phyloP scores from a whole-genome alignment of 2,113 vertebrate species.

The Mastomys natalensis region DNA sequence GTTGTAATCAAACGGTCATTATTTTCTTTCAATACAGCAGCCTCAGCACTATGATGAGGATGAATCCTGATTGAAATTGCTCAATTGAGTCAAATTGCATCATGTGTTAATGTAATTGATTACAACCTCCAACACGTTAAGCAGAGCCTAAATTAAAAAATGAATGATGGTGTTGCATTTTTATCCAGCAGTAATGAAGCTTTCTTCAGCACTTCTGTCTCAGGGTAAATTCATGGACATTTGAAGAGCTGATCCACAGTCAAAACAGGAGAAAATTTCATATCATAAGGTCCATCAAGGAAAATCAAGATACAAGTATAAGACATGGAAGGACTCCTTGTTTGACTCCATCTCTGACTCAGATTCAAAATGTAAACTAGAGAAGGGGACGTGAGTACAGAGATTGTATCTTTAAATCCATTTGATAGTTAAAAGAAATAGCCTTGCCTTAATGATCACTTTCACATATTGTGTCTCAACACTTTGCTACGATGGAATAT shows the following conservation, averaged over 20 bases:
- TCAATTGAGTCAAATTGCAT: slow-evolving; percentile 82
- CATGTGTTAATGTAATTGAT: slow-evolving; percentile 83
- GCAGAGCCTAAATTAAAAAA: slow-evolving; percentile 82
- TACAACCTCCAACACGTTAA: slow-evolving; percentile 76
- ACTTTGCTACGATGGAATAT: background rate
- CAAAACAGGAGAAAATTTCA: background rate
- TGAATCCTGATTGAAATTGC: slow-evolving; percentile 81
- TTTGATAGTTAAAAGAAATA: background rate
- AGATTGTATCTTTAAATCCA: background rate
- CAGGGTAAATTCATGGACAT: slow-evolving; percentile 69
- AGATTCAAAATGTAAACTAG: background rate
- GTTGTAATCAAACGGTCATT: slow-evolving; percentile 77
- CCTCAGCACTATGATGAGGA: slow-evolving; percentile 77
- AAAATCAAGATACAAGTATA: background rate
- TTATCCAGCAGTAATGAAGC: slow-evolving; percentile 73
- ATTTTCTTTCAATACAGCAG: slow-evolving; percentile 78
- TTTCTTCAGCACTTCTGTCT: slow-evolving; percentile 77
- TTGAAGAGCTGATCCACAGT: slow-evolving; percentile 69
- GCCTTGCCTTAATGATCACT: background rate
- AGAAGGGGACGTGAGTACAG: background rate
- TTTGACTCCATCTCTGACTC: background rate
- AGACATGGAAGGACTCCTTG: background rate
- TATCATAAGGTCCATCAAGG: slow-evolving; percentile 1
- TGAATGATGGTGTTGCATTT: slow-evolving; percentile 78
- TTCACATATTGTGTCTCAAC: background rate